Percentiles rank a stretch among this genome's conserved stretches.
Conservation (phyloP, 2,888 invertebrate genomes). For the Xestia rhomboidea region DNA sequence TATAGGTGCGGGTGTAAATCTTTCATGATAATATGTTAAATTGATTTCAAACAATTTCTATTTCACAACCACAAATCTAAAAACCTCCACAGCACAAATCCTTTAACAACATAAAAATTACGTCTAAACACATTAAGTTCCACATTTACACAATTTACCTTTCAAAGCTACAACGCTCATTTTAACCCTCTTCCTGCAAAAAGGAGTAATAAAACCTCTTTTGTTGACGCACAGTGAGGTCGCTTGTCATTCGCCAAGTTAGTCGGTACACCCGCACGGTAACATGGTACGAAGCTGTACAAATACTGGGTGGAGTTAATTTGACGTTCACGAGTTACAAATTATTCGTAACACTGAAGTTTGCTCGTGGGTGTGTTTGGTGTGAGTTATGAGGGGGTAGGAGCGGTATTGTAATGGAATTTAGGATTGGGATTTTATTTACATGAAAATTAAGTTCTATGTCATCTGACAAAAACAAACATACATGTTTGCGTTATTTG, state of each 20-base stretch:
- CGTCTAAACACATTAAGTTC: constrained; percentile 4
- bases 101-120: constrained; percentile 18
- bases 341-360: constrained; percentile 69
- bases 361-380: constrained; percentile 31
- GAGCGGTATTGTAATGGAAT: neutral
- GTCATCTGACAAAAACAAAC: neutral
- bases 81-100: neutral
- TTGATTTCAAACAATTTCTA: no score
- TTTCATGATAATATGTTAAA: no score
- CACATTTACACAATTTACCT: neutral
- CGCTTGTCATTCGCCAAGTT: constrained; percentile 34
- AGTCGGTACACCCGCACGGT: constrained; percentile 20
- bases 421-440: neutral
- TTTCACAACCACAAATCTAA: neutral
- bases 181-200: constrained; percentile 23
- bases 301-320: constrained; percentile 66
- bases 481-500: neutral
- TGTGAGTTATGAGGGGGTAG: neutral
- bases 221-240: constrained; percentile 36
- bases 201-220: constrained; percentile 45
- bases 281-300: constrained; percentile 41
- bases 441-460: neutral
- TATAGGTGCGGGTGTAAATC: no score
- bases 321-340: constrained; percentile 67
- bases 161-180: neutral